These are phyloP conservation scores for Goniozus legneri DNA, from an alignment of 1,140 invertebrate genomes.

Conservation along the genomic window DNA sequence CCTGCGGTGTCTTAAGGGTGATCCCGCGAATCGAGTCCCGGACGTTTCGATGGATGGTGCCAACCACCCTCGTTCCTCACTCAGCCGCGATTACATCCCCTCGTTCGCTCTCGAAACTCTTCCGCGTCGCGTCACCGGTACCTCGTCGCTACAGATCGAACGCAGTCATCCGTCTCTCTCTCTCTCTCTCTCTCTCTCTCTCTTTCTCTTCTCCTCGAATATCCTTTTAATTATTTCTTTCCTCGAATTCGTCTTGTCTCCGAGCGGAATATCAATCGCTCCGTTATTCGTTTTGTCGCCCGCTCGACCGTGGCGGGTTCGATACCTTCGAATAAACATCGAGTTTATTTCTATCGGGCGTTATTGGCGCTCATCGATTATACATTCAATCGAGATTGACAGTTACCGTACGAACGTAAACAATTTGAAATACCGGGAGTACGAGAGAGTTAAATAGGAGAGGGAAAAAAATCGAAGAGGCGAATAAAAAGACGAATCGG, in stretches of 20 bases:
- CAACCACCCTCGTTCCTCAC: slow-evolving; percentile 19
- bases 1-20: slow-evolving; percentile 26
- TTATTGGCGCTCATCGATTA: too few species aligned
- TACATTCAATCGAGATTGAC: too few species aligned
- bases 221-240: background rate
- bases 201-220: background rate
- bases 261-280: too few species aligned
- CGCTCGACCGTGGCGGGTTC: too few species aligned
- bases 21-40: slow-evolving; percentile 25
- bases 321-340: too few species aligned
- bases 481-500: too few species aligned
- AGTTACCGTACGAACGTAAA: too few species aligned
- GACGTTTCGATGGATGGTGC: slow-evolving; percentile 25
- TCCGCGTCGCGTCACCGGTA: background rate
- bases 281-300: too few species aligned
- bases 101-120: slow-evolving; percentile 9
- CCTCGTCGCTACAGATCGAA: background rate
- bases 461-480: too few species aligned
- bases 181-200: background rate
- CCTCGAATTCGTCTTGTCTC: background rate
- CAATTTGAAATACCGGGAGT: too few species aligned
- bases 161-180: background rate
- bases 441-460: too few species aligned
- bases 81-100: slow-evolving; percentile 10
- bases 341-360: too few species aligned